Base-by-base conservation (phyloP, 2,113 vertebrate species). In the Lophotis ruficrista region DNA sequence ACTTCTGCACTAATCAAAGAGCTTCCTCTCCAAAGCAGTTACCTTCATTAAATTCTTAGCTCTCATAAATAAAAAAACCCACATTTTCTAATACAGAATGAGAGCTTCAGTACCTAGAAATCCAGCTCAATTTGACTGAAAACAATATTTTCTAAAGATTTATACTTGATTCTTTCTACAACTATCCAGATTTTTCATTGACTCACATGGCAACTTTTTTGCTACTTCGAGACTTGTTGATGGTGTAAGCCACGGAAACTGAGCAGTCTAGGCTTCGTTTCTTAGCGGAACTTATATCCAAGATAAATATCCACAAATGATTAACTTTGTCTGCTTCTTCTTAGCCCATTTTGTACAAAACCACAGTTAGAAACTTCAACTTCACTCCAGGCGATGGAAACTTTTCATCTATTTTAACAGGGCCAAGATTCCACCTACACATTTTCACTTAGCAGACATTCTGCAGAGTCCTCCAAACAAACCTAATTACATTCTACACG, bases 31-130 rank as follows among this genome's bases (percentile, higher is more conserved):
- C 51, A 61, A 50, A 45, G 61, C n/a, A 45, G 45, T 43, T 51
- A n/a, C 83, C 88, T 84, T 77, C 60, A 94, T 89, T 81, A 91
- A 62, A 84, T 78, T 91, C 64, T 70, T 54, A 83, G 53, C 48
- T 92, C 23, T 51, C 58, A 75, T 47, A 80, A 94, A 96, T 43
- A 65, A 89, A 85, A 28, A 64, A 83, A 87, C 17, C 88, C 6
- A 35, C 6, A 28, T 91, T 94, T 95, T 88, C 33, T 48, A 83
- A 22, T 69, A 58, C 7, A 83, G 38, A 66, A n/a, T 31, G 15
- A 81, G 58, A 83, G 14, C 23, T 89, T 65, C 50, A 45, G 24
- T 47, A 45, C 19, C 77, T 50, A 72, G 53, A 73, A 83, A 71
- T 54, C 31, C 45, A 16, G 1, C 22, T 83, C 51, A 28, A 7